Evolutionary conservation across 2,888 invertebrate genomes (phyloP).

Genomic region (Linnaemya vulpina): DNA sequence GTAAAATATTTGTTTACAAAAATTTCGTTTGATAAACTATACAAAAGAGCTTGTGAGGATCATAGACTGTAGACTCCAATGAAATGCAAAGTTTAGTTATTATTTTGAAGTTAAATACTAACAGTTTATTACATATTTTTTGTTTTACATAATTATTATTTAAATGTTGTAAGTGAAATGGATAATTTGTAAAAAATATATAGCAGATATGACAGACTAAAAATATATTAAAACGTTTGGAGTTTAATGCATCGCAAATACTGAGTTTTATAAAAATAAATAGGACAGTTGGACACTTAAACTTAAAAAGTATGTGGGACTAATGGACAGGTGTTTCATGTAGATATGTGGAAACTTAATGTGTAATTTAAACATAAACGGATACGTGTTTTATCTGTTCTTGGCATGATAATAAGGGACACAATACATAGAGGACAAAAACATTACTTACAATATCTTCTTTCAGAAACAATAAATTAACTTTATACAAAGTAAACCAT

Average conservation of each 20-base stretch:
- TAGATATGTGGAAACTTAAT: too few species aligned
- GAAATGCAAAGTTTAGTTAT: background rate
- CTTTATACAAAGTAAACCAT: background rate
- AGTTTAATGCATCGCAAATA: conserved; percentile 51
- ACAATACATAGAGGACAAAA: background rate
- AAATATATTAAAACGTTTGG: background rate
- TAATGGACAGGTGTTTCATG: background rate
- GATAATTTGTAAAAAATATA: conserved; percentile 43
- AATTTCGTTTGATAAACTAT: too few species aligned
- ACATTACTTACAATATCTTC: background rate
- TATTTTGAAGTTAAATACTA: conserved; percentile 62
- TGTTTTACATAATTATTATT: conserved; percentile 47
- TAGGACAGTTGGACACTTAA: conserved; percentile 55
- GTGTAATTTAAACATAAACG: background rate
- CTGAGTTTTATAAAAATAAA: conserved; percentile 58
- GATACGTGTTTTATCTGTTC: conserved; percentile 19
- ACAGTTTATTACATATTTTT: conserved; percentile 67
- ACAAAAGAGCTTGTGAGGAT: too few species aligned
- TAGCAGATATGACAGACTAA: conserved; percentile 35
- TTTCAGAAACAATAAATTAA: background rate
- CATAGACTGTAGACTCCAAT: background rate
- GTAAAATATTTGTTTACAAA: too few species aligned
- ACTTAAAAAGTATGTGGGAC: conserved; percentile 23
- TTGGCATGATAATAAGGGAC: background rate
- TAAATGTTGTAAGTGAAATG: conserved; percentile 55